phyloP scores from a whole-genome alignment of 1,140 invertebrate genomes.

The Drosophila virilis region DNA sequence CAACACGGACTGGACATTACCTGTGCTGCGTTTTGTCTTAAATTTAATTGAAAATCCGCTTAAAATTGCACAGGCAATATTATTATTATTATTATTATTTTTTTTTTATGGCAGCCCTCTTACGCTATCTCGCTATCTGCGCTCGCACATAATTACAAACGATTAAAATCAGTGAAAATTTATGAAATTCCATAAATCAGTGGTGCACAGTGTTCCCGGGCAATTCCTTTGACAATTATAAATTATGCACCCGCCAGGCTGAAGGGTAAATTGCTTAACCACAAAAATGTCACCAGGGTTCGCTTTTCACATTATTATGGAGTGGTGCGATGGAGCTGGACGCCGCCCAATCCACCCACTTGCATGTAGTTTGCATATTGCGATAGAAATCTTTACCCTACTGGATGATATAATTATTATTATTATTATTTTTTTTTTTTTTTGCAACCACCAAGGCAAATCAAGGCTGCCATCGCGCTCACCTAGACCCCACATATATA shows the following conservation, averaged over 20 bases:
- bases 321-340: too few relatives aligned
- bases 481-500: neutral
- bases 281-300: constrained; percentile 67
- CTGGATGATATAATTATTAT: constrained; percentile 35
- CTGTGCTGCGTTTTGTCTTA: constrained; percentile 62
- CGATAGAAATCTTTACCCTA: constrained; percentile 23
- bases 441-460: constrained; percentile 36
- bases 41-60: constrained; percentile 74
- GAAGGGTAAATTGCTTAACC: constrained; percentile 72
- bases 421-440: constrained; percentile 19
- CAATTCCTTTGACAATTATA: constrained; percentile 80
- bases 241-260: constrained; percentile 65
- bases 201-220: constrained; percentile 21
- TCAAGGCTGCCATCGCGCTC: constrained; percentile 13
- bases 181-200: constrained; percentile 83
- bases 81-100: constrained; percentile 28
- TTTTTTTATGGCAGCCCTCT: constrained; percentile 3
- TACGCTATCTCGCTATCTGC: constrained; percentile 10
- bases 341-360: constrained; percentile 8
- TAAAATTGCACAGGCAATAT: constrained; percentile 31
- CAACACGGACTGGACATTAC: constrained; percentile 51
- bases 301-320: neutral
- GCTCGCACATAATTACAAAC: constrained; percentile 69
- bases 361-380: constrained; percentile 45
- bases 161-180: constrained; percentile 81